Evolutionary conservation across 2,113 vertebrate species (phyloP).

Genomic region (Odocoileus virginianus): DNA sequence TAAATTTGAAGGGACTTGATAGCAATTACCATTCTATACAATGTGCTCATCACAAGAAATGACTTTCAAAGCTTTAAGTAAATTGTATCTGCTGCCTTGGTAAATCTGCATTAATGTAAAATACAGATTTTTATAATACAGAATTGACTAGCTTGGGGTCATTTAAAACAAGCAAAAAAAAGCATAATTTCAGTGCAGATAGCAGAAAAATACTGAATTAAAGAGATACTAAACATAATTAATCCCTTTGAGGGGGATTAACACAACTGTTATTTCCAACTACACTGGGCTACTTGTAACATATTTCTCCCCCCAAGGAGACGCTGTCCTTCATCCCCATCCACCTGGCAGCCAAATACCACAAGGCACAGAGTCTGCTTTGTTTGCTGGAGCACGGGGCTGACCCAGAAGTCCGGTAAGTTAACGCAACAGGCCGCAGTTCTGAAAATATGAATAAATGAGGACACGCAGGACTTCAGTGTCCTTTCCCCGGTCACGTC

Average conservation of each 20-base stretch:
- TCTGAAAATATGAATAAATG: background rate
- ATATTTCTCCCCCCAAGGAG: constrained; percentile 34
- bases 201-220: background rate
- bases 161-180: constrained; percentile 13
- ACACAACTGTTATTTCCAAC: background rate
- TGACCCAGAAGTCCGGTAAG: constrained; percentile 80
- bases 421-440: background rate
- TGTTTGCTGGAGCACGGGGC: constrained; percentile 74
- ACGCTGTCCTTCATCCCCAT: constrained; percentile 67
- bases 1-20: background rate
- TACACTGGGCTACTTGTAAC: background rate
- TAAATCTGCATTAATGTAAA: background rate
- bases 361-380: constrained; percentile 73
- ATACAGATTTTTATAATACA: background rate
- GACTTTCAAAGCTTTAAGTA: background rate
- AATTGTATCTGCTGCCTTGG: background rate
- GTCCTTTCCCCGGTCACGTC: background rate
- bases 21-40: background rate
- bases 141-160: background rate
- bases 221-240: background rate
- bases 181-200: background rate
- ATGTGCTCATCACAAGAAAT: background rate
- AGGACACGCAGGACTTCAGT: background rate
- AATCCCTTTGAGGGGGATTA: background rate
- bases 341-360: constrained; percentile 78